Percentiles rank a stretch among this genome's conserved stretches.
phyloP scores from a whole-genome alignment of 2,797 vertebrate genomes.

The Paguma larvata region DNA sequence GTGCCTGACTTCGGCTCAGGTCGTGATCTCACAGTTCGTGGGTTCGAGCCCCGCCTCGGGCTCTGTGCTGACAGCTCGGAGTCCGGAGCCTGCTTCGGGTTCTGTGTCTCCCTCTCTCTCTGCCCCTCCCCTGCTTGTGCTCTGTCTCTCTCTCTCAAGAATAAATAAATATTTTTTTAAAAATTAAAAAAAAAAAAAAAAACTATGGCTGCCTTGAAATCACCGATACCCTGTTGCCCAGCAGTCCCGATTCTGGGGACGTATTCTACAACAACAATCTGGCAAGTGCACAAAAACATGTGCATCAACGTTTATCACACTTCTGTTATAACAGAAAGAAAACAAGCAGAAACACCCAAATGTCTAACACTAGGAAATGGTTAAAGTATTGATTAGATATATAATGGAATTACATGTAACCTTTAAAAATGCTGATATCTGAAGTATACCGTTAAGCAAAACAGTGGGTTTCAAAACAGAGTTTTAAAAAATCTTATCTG shows the following conservation, averaged over 20 bases:
- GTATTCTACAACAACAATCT: background rate
- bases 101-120: too few species aligned
- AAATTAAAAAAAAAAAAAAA: too few species aligned
- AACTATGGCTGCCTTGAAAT: background rate
- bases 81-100: too few species aligned
- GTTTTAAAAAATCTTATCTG: constrained; percentile 4
- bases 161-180: too few species aligned
- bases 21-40: too few species aligned
- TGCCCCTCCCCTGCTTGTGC: too few species aligned
- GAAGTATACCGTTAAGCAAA: background rate
- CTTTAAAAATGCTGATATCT: constrained; percentile 51
- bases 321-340: constrained; percentile 24
- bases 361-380: background rate
- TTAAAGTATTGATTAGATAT: constrained; percentile 14
- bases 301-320: background rate
- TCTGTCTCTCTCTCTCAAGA: too few species aligned
- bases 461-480: constrained; percentile 9
- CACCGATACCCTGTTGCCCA: background rate
- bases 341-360: background rate
- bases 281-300: background rate
- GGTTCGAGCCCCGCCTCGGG: too few species aligned
- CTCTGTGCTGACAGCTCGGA: too few species aligned
- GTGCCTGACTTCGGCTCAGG: too few species aligned
- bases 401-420: constrained; percentile 34
- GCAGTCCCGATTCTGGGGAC: background rate